Conservation (phyloP, 2,888 invertebrate genomes). For the Drosophila demipolita region DNA sequence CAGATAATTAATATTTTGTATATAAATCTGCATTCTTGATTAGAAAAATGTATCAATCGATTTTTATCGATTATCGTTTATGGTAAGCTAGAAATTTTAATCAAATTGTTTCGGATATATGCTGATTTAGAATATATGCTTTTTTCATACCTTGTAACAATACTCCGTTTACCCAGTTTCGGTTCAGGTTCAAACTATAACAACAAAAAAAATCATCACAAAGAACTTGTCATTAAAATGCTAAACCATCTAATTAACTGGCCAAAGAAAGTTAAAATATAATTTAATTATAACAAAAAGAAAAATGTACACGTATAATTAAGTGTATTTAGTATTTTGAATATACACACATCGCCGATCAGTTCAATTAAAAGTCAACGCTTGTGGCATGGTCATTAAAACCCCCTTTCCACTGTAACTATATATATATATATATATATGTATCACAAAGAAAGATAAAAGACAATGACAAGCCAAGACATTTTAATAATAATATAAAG, state of each 20-base stretch:
- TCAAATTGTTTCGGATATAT: not conserved
- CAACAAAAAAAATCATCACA: not conserved
- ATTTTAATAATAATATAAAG: slow-evolving; percentile 53
- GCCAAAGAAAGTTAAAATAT: slow-evolving; percentile 33
- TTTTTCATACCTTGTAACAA: not conserved
- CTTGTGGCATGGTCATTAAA: slow-evolving; percentile 51
- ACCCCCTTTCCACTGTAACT: not conserved
- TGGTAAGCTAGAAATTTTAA: too few species aligned
- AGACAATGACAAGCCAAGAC: slow-evolving; percentile 51
- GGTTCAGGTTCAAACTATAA: not conserved
- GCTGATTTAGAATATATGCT: not conserved
- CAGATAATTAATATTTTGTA: not conserved
- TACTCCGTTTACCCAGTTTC: not conserved
- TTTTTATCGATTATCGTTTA: not conserved
- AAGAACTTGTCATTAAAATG: slow-evolving; percentile 35
- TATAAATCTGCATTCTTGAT: not conserved
- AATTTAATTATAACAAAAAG: slow-evolving; percentile 26
- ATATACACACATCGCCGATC: slow-evolving; percentile 51
- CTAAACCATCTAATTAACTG: slow-evolving; percentile 40
- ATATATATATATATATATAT: slow-evolving; percentile 7
- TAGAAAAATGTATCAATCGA: not conserved
- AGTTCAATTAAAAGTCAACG: slow-evolving; percentile 72
- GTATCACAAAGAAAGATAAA: slow-evolving; percentile 27
- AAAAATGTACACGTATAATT: slow-evolving; percentile 43
- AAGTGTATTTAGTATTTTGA: slow-evolving; percentile 23